Evolutionary conservation across 2,888 invertebrate species (phyloP), one percentile per base, ranked within the genome.

Genomic region (Dexiosoma caninum): DNA sequence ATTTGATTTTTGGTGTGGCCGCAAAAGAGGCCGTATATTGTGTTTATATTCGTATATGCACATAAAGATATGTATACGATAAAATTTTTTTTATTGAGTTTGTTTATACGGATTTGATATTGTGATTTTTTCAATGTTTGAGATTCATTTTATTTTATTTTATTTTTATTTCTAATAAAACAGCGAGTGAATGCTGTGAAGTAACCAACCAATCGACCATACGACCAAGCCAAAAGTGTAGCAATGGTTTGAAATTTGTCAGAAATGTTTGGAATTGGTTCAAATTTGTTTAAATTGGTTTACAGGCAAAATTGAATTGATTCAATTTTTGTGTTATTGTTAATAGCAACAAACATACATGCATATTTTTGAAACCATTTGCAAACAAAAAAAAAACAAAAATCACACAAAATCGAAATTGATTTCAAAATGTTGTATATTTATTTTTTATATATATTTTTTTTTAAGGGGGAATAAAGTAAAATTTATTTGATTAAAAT

Each of bases 211-310:
- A 62, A 70, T 55, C 76, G 62, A 77, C 77, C 77, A 77, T 40
- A 64, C 40, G 21, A 62, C 62, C 77, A 55, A 55, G 2, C 30
- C 55, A 70, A 70, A n/a, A 77, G 70, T 62, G 55, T 49, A 40
- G 69, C 62, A 30, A 62, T 77, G 62, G 77, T 77, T 77, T 51
- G 40, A 55, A 64, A 57, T 72, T 75, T 80, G 60, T 67, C 64
- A 66, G 71, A 66, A 71, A 72, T 78, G 67, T 51, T 60, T 67
- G 32, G 59, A 75, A 72, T 76, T 62, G 78, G 51, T 78, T n/a
- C 72, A 35, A 72, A 79, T 76, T 76, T 76, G 76, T 76, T 80
- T 76, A 71, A 80, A 80, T 80, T 80, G 71, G 80, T 80, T 80
- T 76, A 67, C 67, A 76, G 60, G 30, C 66, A 76, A 80, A 66